Percentiles rank a stretch among this genome's conserved stretches.
These are phyloP conservation scores for Ophion ellenae DNA, from an alignment of 2,888 invertebrate species.

Conservation along the genomic window DNA sequence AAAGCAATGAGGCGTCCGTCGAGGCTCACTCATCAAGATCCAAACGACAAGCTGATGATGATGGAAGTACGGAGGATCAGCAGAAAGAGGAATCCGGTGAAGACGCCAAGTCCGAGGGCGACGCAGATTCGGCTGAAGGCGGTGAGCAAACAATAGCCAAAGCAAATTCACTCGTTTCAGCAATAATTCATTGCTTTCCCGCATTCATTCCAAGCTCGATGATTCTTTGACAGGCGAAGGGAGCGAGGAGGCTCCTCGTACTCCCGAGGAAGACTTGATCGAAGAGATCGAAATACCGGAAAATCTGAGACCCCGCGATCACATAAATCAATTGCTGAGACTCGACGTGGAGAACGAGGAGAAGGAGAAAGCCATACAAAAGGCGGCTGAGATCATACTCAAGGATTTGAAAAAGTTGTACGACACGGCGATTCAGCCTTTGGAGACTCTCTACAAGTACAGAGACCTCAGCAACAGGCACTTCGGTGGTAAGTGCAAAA, in stretches of 20 bases:
- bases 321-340: conserved; percentile 91
- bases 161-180: not conserved
- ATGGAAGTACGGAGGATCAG: conserved; percentile 63
- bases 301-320: conserved; percentile 91
- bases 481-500: conserved; percentile 87
- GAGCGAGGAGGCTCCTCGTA: conserved; percentile 75
- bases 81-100: conserved; percentile 62
- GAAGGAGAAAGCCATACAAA: conserved; percentile 89
- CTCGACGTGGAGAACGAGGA: conserved; percentile 91
- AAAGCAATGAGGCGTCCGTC: conserved; percentile 60
- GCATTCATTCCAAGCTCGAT: not conserved
- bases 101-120: conserved; percentile 55
- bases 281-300: conserved; percentile 91
- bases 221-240: conserved; percentile 38
- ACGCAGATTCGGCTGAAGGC: conserved; percentile 67
- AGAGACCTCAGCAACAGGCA: conserved; percentile 95
- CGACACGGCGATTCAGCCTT: conserved; percentile 94
- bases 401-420: conserved; percentile 94
- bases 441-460: conserved; percentile 96
- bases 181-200: not conserved
- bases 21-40: conserved; percentile 65
- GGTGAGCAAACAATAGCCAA: conserved; percentile 52
- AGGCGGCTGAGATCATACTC: conserved; percentile 91
- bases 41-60: conserved; percentile 67
- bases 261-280: conserved; percentile 85